Conservation (phyloP, 2,888 invertebrate genomes). For the Pteria penguin region DNA sequence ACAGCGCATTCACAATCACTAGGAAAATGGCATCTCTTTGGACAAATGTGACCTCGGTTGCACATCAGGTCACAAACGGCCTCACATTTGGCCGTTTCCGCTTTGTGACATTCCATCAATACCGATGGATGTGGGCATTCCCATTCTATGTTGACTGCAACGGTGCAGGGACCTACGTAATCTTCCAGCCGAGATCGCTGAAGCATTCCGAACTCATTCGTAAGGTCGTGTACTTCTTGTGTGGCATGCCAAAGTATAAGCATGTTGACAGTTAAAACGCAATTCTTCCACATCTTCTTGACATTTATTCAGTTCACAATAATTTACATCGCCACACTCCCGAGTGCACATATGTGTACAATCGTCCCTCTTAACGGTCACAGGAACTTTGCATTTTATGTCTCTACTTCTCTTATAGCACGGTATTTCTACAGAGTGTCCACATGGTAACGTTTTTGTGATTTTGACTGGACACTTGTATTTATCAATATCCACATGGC, state of each 20-base stretch:
- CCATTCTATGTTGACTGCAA: background rate
- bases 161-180: background rate
- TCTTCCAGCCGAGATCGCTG: no score
- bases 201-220: no score
- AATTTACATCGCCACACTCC: slow-evolving; percentile 2
- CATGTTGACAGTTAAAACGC: background rate
- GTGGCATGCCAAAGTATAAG: background rate
- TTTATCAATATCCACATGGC: background rate
- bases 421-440: background rate
- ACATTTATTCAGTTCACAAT: background rate
- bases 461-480: background rate
- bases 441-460: background rate
- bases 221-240: background rate
- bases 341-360: slow-evolving; percentile 7
- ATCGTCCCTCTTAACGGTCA: background rate
- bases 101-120: background rate
- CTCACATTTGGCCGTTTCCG: background rate
- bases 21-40: slow-evolving; percentile 7
- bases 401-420: background rate
- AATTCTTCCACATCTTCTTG: background rate
- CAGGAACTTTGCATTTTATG: background rate
- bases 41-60: slow-evolving; percentile 3
- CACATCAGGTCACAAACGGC: slow-evolving; percentile 2
- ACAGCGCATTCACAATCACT: background rate
- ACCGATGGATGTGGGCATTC: slow-evolving; percentile 1